Conservation (phyloP, 2,797 vertebrate species). For the Miichthys miiuy region DNA sequence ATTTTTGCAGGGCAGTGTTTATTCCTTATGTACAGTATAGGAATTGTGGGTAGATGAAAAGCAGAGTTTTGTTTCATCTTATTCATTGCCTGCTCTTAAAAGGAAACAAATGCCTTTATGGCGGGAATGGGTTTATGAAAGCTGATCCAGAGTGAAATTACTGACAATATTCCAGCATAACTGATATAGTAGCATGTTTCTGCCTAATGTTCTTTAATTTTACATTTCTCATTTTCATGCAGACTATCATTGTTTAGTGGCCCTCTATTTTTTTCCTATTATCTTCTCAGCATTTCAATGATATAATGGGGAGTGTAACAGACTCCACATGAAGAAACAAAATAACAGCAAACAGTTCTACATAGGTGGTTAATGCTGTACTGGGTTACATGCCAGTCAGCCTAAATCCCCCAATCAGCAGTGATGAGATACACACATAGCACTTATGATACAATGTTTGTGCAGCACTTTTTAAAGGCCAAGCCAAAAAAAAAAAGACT, state of each 20-base stretch:
- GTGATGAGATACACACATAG: background rate
- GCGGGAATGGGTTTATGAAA: slow-evolving; percentile 10
- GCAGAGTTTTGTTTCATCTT: slow-evolving; percentile 22
- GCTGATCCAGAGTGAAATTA: slow-evolving; percentile 10
- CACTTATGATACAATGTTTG: background rate
- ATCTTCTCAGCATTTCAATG: background rate
- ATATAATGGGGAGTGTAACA: background rate
- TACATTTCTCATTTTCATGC: background rate
- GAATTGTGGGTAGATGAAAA: background rate
- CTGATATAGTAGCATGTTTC: background rate
- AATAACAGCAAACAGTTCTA: background rate
- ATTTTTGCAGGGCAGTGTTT: background rate
- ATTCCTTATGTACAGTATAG: background rate
- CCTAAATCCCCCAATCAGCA: background rate
- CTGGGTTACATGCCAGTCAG: background rate
- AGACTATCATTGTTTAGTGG: background rate
- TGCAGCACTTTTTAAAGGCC: background rate
- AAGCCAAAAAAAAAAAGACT: background rate
- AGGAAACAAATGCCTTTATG: slow-evolving; percentile 4
- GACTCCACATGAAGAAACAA: background rate
- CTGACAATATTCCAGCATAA: background rate
- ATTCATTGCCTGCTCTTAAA: background rate
- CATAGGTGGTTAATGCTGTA: background rate
- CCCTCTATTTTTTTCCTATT: background rate
- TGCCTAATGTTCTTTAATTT: background rate